These are phyloP conservation scores for Melinaea menophilus DNA, from an alignment of 2,888 invertebrate genomes.

Conservation along the genomic window DNA sequence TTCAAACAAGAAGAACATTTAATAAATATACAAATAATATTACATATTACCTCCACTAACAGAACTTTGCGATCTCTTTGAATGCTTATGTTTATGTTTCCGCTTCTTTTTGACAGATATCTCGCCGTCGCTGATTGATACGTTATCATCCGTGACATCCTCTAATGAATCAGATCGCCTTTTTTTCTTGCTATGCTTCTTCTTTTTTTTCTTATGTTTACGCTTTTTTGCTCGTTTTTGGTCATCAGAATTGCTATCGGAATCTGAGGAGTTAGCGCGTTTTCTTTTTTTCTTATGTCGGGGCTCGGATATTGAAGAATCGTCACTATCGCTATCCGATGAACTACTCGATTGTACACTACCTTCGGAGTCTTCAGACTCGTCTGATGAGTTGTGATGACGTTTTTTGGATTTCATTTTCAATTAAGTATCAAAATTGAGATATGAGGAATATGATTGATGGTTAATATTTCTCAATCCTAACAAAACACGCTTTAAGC, in stretches of 20 bases:
- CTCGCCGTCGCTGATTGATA: slow-evolving; percentile 63
- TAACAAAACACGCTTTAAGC: slow-evolving; percentile 1
- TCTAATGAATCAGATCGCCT: slow-evolving; percentile 56
- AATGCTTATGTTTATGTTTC: slow-evolving; percentile 66
- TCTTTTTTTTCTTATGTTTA: slow-evolving; percentile 75
- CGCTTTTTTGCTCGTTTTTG: slow-evolving; percentile 67
- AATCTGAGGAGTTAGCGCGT: slow-evolving; percentile 64
- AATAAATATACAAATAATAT: not conserved
- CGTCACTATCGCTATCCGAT: slow-evolving; percentile 66
- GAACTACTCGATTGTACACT: slow-evolving; percentile 63
- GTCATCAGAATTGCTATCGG: slow-evolving; percentile 64
- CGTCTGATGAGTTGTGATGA: slow-evolving; percentile 64
- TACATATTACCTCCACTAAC: slow-evolving; percentile 51
- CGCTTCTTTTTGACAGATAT: slow-evolving; percentile 64
- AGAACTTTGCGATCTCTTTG: slow-evolving; percentile 53
- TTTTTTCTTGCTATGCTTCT: slow-evolving; percentile 71
- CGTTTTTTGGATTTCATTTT: slow-evolving; percentile 69
- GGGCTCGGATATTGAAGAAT: slow-evolving; percentile 59
- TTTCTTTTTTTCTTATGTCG: slow-evolving; percentile 70
- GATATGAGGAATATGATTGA: not conserved
- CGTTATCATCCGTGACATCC: slow-evolving; percentile 49
- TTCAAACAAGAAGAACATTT: not conserved
- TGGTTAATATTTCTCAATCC: no score
- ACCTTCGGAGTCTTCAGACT: slow-evolving; percentile 62
- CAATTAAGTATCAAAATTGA: not conserved